Evolutionary conservation across 2,113 vertebrate species (phyloP), one percentile per base, ranked within the genome.

Genomic region (Formicarius rufipectus): DNA sequence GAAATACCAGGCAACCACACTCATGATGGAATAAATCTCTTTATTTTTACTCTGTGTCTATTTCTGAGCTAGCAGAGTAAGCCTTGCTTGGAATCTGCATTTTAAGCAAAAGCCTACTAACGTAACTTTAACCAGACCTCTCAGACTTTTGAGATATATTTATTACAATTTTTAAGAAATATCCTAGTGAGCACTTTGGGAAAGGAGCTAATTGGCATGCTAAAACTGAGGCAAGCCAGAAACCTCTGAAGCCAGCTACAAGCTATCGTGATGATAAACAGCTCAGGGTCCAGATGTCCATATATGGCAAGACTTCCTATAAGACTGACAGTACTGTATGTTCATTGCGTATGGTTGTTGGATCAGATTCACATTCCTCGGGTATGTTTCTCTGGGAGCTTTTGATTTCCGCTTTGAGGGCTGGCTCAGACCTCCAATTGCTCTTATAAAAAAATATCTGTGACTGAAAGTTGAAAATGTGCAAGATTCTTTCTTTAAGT

Each of bases 321-420:
- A 97, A 97, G 95, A 90, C 93, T 96, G 97, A 97, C 96, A 96
- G 97, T 95, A 95, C 95, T 87, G 95, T 97, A 96, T 97, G 97
- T 96, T 97, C 97, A 98, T 97, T 98, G 98, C 97, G 96, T 98
- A 98, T 93, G 98, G 98, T 98, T 98, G 97, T 98, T 99, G 99
- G 99, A 99, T 97, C 94, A 64, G 93, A 94, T 77, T 96, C 96
- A 93, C 99, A 99, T 99, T 99, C 99, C 98, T 99, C 12, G 12
- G 67, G 91, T 96, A 97, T 98, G 98, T 98, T 99, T 98, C 98
- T 98, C 98, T 98, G 98, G 97, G 98, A 99, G 98, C 97, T 98
- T 99, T 99, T 99, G 98, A 99, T 99, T 99, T 99, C 99, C 99
- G 98, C 98, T 99, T 98, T 97, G 98, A 98, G 98, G 98, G 98